phyloP scores from a whole-genome alignment of 2,888 invertebrate genomes.

The Rhagophthalmus giganteus region DNA sequence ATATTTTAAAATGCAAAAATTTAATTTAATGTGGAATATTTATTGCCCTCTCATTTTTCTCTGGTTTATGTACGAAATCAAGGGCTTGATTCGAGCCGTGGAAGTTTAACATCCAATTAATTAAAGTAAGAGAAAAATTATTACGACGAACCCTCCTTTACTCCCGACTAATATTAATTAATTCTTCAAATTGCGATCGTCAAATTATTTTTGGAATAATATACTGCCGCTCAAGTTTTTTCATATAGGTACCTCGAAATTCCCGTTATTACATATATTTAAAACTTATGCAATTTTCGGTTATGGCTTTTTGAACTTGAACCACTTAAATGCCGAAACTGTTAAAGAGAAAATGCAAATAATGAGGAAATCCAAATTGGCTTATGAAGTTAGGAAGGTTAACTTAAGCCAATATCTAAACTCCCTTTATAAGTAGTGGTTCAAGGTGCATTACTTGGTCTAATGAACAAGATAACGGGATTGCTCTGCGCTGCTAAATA shows the following conservation, averaged over 20 bases:
- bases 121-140: slow-evolving; percentile 5
- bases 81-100: slow-evolving; percentile 5
- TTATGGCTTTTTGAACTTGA: slow-evolving; percentile 12
- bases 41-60: slow-evolving; percentile 15
- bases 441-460: slow-evolving; percentile 26
- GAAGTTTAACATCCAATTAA: slow-evolving; percentile 20
- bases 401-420: slow-evolving; percentile 23
- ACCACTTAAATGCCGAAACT: slow-evolving; percentile 12
- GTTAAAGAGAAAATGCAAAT: slow-evolving; percentile 27
- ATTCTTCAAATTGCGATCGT: slow-evolving; percentile 8
- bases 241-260: too few species aligned
- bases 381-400: slow-evolving; percentile 27
- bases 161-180: too few species aligned
- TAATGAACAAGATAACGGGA: slow-evolving; percentile 23
- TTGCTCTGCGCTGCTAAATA: slow-evolving; percentile 8
- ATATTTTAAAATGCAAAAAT: slow-evolving; percentile 24
- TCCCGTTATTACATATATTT: slow-evolving; percentile 7
- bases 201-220: slow-evolving; percentile 8
- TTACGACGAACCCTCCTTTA: not conserved
- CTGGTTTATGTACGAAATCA: slow-evolving; percentile 2
- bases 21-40: slow-evolving; percentile 22
- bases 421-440: slow-evolving; percentile 18
- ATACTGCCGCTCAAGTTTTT: too few species aligned
- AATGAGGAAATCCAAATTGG: slow-evolving; percentile 28
- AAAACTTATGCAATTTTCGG: slow-evolving; percentile 14